A percentile compares a stretch with the other conserved stretches of the same genome.
Evolutionary conservation across 2,113 vertebrate species (phyloP).

Genomic region (Oenanthe melanoleuca): DNA sequence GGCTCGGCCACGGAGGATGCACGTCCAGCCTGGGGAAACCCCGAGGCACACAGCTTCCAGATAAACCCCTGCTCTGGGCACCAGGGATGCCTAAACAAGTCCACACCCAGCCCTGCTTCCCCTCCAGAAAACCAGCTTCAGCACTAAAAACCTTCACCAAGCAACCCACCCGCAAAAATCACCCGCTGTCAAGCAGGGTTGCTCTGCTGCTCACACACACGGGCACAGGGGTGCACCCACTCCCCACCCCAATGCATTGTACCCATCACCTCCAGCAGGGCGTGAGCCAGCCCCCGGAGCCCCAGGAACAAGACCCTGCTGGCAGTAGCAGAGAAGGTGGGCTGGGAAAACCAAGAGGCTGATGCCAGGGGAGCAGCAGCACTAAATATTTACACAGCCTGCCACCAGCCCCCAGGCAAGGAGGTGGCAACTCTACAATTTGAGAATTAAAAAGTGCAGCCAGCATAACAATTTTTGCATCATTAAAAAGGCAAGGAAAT

Average conservation of each 20-base stretch:
- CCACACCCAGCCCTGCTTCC: neutral
- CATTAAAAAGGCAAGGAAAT: neutral
- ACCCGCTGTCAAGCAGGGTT: neutral
- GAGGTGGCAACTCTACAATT: neutral
- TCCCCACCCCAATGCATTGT: neutral
- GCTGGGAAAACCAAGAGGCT: neutral
- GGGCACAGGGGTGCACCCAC: neutral
- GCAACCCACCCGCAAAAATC: neutral
- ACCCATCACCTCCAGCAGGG: neutral
- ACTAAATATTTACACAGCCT: constrained; percentile 40
- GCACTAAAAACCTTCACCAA: neutral
- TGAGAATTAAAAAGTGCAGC: neutral
- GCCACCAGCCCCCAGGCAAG: constrained; percentile 1
- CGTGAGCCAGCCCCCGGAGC: neutral
- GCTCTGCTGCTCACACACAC: neutral
- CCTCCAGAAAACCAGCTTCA: neutral
- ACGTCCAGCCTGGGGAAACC: neutral
- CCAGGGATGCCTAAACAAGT: neutral
- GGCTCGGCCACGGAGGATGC: neutral
- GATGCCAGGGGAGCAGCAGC: neutral
- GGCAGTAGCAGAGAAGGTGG: neutral
- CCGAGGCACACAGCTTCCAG: neutral
- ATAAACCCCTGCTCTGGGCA: fast-evolving
- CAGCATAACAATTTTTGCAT: neutral
- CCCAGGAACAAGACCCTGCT: neutral